A percentile compares a stretch with the other conserved stretches of the same genome.
Evolutionary conservation across 1,140 invertebrate genomes (phyloP).

Genomic region (Bombus pascuorum): DNA sequence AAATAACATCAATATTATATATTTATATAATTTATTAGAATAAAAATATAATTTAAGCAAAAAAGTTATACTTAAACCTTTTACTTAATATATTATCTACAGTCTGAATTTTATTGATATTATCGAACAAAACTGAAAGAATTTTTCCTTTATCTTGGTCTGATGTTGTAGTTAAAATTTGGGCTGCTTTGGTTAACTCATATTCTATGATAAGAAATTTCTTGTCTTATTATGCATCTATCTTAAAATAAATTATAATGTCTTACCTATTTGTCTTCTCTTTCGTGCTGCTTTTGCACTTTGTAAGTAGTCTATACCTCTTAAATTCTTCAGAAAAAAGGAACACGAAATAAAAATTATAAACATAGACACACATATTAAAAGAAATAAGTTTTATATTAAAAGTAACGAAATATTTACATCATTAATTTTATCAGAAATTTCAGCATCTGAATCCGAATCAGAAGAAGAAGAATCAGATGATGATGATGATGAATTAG

Average conservation of each 20-base stretch:
- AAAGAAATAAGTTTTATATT: neutral
- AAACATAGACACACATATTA: constrained; percentile 9
- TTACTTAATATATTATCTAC: neutral
- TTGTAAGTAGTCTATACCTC: neutral
- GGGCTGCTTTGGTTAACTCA: constrained; percentile 84
- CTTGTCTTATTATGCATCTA: constrained; percentile 1
- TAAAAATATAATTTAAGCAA: constrained; percentile 3
- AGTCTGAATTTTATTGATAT: neutral
- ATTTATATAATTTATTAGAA: neutral
- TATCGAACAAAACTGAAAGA: constrained; percentile 81
- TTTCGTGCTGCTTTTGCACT: neutral
- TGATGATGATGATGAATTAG: constrained; percentile 53
- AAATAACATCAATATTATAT: constrained; percentile 15
- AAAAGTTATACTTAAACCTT: constrained; percentile 25
- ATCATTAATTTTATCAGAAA: constrained; percentile 16
- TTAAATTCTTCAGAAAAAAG: constrained; percentile 17
- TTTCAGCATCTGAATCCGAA: constrained; percentile 48
- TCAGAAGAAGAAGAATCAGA: constrained; percentile 64
- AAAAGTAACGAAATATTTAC: constrained; percentile 11
- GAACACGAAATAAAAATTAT: neutral
- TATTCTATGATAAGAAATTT: constrained; percentile 72
- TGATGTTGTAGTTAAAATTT: constrained; percentile 86
- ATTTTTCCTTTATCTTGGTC: constrained; percentile 87
- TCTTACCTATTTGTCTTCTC: constrained; percentile 3
- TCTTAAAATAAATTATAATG: neutral